A percentile compares a stretch with the other conserved stretches of the same genome.
Conservation (phyloP, 2,797 vertebrate genomes). For the Microctenopoma steveboyesi region DNA sequence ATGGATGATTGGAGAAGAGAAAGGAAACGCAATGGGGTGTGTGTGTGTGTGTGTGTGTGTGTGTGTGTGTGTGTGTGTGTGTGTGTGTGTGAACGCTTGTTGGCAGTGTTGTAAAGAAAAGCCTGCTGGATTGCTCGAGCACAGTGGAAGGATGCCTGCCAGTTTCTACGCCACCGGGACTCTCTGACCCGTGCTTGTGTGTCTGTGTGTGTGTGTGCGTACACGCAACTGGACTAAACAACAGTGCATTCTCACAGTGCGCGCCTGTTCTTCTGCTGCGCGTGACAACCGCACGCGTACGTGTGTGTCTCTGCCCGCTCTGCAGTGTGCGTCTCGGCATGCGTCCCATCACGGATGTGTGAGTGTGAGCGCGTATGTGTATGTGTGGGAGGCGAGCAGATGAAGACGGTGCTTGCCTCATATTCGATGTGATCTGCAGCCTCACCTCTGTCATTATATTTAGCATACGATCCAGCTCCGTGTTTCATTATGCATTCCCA, state of each 20-base stretch:
- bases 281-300: constrained; percentile 6
- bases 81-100: constrained; percentile 57
- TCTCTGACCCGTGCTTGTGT: constrained; percentile 71
- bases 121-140: constrained; percentile 79
- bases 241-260: constrained; percentile 42
- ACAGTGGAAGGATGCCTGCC: constrained; percentile 74
- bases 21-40: constrained; percentile 59
- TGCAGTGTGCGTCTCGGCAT: constrained; percentile 29
- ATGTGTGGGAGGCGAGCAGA: constrained; percentile 69
- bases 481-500: constrained; percentile 73
- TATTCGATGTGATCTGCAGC: constrained; percentile 70
- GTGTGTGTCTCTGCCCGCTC: constrained; percentile 7
- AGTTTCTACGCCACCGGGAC: constrained; percentile 77
- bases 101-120: constrained; percentile 80
- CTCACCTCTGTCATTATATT: constrained; percentile 79
- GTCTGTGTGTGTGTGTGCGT: constrained; percentile 40
- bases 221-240: constrained; percentile 43
- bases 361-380: constrained; percentile 21
- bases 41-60: constrained; percentile 30
- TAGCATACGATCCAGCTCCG: constrained; percentile 69
- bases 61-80: constrained; percentile 42
- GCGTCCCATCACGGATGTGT: constrained; percentile 7
- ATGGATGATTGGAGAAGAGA: constrained; percentile 75
- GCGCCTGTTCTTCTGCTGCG: constrained; percentile 27
- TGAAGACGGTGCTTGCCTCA: constrained; percentile 69